Evolutionary conservation across 2,113 vertebrate species (phyloP), one percentile per base, ranked within the genome.

Genomic region (Forbesichthys agassizii): DNA sequence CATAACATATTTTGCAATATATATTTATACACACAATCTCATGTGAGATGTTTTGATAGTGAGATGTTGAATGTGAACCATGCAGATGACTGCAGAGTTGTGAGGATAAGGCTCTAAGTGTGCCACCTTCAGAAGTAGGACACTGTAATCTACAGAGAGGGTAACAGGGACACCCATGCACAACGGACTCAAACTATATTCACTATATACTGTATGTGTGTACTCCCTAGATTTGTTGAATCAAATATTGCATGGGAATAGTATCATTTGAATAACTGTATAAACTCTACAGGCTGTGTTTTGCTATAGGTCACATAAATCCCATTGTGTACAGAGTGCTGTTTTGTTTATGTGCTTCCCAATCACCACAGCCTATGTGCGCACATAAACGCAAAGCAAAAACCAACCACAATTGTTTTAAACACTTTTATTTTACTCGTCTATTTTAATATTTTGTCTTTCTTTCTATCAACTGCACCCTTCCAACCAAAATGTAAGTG

Each of bases 51-150:
- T 53, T 59, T 66, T 64, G 70, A 78, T 83, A 85, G 68, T 64
- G 70, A 42, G 11, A 66, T 65, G 75, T 82, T 73, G 79, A 18
- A 76, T 60, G 69, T 74, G 67, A 87, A 77, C 57, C 67, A 61
- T 53, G 66, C 65, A 77, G 74, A 81, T 87, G 85, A 81, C 80
- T 33, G 48, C 77, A 79, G 71, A 71, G 68, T 63, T 79, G 70
- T 69, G 13, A 74, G 68, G 79, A 83, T 84, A 64, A 66, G 76
- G 79, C 80, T 80, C 52, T 84, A 90, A 90, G 72, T 87, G 79
- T 89, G 86, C 86, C 88, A 90, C 88, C 88, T 87, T 88, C 65
- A 77, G 71, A 90, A 88, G 59, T 87, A 73, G 87, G 87, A 71
- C 88, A 81, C 70, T 62, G 67, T 46, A 61, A 79, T 67, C 84